These are phyloP conservation scores for Altica lythri DNA, from an alignment of 2,888 invertebrate genomes.

Conservation along the genomic window DNA sequence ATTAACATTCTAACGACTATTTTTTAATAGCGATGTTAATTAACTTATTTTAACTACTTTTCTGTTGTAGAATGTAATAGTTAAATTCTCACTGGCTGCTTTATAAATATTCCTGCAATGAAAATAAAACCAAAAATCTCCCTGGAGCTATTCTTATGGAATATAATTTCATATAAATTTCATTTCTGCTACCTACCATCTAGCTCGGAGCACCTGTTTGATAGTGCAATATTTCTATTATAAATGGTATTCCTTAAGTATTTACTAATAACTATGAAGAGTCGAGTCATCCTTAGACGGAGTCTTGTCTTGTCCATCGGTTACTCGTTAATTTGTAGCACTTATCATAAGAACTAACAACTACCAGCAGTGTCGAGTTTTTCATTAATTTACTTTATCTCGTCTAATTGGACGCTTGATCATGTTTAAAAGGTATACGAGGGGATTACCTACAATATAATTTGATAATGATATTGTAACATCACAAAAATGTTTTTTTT, in stretches of 20 bases:
- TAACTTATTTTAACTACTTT: no score
- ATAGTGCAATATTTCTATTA: background rate
- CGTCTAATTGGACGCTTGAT: slow-evolving; percentile 12
- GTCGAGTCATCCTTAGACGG: background rate
- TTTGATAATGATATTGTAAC: no score
- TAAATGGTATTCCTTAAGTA: background rate
- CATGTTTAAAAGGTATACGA: background rate
- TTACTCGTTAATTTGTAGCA: slow-evolving; percentile 13
- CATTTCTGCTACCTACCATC: background rate
- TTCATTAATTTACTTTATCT: slow-evolving; percentile 18
- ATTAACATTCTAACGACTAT: no score
- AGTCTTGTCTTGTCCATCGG: background rate
- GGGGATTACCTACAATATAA: no score
- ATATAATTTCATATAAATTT: no score
- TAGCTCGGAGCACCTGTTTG: background rate
- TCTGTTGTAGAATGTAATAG: no score
- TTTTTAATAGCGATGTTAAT: no score
- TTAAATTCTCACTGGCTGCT: no score
- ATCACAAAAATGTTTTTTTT: no score
- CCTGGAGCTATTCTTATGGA: no score
- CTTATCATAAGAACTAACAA: slow-evolving; percentile 13
- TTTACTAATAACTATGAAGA: slow-evolving; percentile 5
- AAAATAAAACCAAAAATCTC: no score
- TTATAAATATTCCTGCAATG: no score
- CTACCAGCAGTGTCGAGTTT: slow-evolving; percentile 15